phyloP scores from a whole-genome alignment of 2,113 vertebrate species.

The Nothobranchius furzeri region DNA sequence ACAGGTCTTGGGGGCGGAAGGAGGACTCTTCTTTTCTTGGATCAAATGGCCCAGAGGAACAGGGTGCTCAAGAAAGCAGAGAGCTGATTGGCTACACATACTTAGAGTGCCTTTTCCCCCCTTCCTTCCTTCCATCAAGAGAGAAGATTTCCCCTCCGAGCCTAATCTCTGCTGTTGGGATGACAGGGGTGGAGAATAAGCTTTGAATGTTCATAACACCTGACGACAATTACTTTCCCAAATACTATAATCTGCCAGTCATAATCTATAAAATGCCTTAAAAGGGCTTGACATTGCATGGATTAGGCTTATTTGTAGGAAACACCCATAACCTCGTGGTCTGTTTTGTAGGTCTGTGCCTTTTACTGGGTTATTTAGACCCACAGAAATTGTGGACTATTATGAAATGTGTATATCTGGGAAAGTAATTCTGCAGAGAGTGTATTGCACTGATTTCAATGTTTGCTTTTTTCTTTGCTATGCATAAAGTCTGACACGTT shows the following conservation, averaged over 20 bases:
- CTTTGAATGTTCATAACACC: slow-evolving; percentile 59
- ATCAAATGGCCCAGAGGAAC: slow-evolving; percentile 62
- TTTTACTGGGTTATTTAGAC: slow-evolving; percentile 10
- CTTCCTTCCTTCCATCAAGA: slow-evolving; percentile 23
- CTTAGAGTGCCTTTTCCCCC: slow-evolving; percentile 45
- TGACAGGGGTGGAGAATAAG: slow-evolving; percentile 61
- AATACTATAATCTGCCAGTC: slow-evolving; percentile 51
- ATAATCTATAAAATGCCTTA: slow-evolving; percentile 50
- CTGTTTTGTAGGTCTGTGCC: slow-evolving; percentile 5
- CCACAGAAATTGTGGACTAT: slow-evolving; percentile 27
- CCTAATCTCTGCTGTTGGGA: slow-evolving; percentile 65
- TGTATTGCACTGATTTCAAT: slow-evolving; percentile 27
- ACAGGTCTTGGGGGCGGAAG: slow-evolving; percentile 25
- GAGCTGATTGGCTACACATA: slow-evolving; percentile 75
- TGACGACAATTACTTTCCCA: slow-evolving; percentile 58
- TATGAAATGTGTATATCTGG: slow-evolving; percentile 51
- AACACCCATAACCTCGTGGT: not conserved
- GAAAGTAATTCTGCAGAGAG: slow-evolving; percentile 58
- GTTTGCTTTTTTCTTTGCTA: slow-evolving; percentile 30
- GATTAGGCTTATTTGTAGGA: slow-evolving; percentile 20
- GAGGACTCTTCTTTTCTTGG: slow-evolving; percentile 57
- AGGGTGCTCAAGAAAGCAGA: slow-evolving; percentile 54
- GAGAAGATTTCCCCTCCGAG: slow-evolving; percentile 61
- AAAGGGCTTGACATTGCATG: slow-evolving; percentile 21
- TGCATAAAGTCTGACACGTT: slow-evolving; percentile 31